These are phyloP conservation scores for Drosophila tristis DNA, from an alignment of 1,140 invertebrate genomes.

Conservation along the genomic window DNA sequence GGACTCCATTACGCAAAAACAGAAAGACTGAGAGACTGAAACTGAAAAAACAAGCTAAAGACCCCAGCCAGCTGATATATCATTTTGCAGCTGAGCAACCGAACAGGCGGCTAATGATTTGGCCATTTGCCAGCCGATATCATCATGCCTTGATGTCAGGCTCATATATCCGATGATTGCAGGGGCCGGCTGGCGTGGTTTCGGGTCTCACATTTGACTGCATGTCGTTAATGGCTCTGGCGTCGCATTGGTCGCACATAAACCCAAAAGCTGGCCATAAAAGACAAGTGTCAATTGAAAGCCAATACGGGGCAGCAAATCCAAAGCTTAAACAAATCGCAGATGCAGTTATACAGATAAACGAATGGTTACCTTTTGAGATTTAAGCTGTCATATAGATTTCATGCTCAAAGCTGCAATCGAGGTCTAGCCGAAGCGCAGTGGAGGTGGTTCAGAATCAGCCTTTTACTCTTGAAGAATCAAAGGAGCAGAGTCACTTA, in stretches of 20 bases:
- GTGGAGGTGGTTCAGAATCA: too few species aligned
- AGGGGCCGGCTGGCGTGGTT: conserved; percentile 38
- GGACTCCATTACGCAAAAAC: conserved; percentile 36
- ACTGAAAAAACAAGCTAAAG: not conserved
- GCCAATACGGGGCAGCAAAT: conserved; percentile 46
- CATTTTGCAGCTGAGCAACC: conserved; percentile 23
- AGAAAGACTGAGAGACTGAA: not conserved
- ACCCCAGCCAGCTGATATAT: conserved; percentile 30
- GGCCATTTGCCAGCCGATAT: conserved; percentile 38
- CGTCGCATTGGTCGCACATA: conserved; percentile 43
- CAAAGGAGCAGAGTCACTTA: not conserved
- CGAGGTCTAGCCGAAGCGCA: too few species aligned
- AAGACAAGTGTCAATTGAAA: conserved; percentile 64
- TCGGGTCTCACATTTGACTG: conserved; percentile 47
- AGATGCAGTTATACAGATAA: conserved; percentile 15
- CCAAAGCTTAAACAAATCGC: conserved; percentile 13
- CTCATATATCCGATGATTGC: conserved; percentile 41
- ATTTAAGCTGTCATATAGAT: conserved; percentile 36
- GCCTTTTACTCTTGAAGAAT: too few species aligned
- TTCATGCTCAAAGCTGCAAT: conserved; percentile 2
- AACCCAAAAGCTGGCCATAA: conserved; percentile 31
- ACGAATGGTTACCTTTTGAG: conserved; percentile 13
- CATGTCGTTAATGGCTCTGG: conserved; percentile 54
- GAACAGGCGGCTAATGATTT: conserved; percentile 38
- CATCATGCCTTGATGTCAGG: conserved; percentile 43